Base-by-base conservation (phyloP, 2,888 invertebrate species). In the Spodoptera picta region DNA sequence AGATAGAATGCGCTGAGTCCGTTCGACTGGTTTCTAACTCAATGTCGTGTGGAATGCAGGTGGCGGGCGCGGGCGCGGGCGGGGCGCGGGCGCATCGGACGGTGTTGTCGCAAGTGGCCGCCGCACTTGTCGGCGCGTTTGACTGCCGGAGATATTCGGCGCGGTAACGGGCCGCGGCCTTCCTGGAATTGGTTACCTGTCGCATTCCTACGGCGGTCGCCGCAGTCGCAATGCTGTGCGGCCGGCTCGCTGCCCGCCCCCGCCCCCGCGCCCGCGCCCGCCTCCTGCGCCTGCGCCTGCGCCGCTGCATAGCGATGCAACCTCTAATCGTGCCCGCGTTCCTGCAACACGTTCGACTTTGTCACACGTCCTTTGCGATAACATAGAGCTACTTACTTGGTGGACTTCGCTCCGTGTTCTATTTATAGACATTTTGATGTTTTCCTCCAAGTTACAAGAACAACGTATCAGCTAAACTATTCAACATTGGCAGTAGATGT, bases 151-250 rank as follows among this genome's bases (percentile, higher is more conserved):
- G 93, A 93, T 93, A 93, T 94, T 94, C 93, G 94, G 93, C 93
- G 92, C 93, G 90, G 93, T 94, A 94, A 94, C 94, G 94, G 94
- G 90, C 92, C 93, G 89, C 90, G 92, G 93, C 93, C 93, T 94
- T 94, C 94, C 92, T 89, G 93, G 94, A 94, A 94, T 92, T 90
- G 93, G 93, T 92, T 94, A 94, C 94, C 94, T 94, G 94, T 93
- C 90, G 93, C 94, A 94, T 94, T 94, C 94, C 93, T 87, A 79
- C 86, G 90, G 87, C 90, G 91, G 92, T 82, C 88, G 87, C 83
- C 81, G 86, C 88, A 78, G 83, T 83, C 81, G 85, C 86, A 75
- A 80, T 81, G 78, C 82, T 72, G 74, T 70, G 75, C 67, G 74
- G 36, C 36, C 9, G 36, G 36, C 72, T 62, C 72, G 67, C 73